Percentiles rank a stretch among this genome's conserved stretches.
phyloP scores from a whole-genome alignment of 2,888 invertebrate species.

The Eilema depressum region DNA sequence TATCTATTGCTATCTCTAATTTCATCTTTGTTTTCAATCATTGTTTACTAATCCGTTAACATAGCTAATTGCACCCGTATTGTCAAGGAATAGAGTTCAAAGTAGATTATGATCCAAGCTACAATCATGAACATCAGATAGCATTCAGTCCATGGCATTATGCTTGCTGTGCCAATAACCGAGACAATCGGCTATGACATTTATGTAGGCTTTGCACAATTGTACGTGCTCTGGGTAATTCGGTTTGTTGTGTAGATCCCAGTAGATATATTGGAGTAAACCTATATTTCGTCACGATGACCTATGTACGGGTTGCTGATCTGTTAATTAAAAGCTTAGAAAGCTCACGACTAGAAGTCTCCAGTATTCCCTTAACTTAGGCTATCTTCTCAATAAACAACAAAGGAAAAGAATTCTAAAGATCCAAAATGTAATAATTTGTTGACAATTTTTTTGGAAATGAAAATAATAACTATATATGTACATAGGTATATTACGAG shows the following conservation, averaged over 20 bases:
- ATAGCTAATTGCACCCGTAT: conserved; percentile 19
- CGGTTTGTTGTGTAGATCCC: conserved; percentile 12
- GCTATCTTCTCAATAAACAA: too few relatives aligned
- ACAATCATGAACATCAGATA: conserved; percentile 38
- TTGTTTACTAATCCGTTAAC: conserved; percentile 1
- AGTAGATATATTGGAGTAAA: not conserved
- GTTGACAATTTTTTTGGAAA: too few relatives aligned
- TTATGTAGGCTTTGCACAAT: conserved; percentile 53
- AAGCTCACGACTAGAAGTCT: too few relatives aligned
- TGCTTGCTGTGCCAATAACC: conserved; percentile 52
- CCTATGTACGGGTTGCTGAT: too few relatives aligned
- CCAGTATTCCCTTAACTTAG: not conserved
- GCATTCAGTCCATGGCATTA: conserved; percentile 41
- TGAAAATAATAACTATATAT: too few relatives aligned
- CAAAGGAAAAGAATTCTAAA: too few relatives aligned
- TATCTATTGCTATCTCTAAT: conserved; percentile 24
- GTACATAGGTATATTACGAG: too few relatives aligned
- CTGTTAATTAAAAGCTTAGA: too few relatives aligned
- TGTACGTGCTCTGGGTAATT: conserved; percentile 34
- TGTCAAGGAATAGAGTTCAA: conserved; percentile 7
- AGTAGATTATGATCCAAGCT: conserved; percentile 6
- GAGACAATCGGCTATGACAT: conserved; percentile 53
- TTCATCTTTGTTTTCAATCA: conserved; percentile 32
- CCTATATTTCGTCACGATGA: not conserved
- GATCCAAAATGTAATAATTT: too few relatives aligned